Base-by-base conservation (phyloP, 2,888 invertebrate species). In the Tachina lurida region DNA sequence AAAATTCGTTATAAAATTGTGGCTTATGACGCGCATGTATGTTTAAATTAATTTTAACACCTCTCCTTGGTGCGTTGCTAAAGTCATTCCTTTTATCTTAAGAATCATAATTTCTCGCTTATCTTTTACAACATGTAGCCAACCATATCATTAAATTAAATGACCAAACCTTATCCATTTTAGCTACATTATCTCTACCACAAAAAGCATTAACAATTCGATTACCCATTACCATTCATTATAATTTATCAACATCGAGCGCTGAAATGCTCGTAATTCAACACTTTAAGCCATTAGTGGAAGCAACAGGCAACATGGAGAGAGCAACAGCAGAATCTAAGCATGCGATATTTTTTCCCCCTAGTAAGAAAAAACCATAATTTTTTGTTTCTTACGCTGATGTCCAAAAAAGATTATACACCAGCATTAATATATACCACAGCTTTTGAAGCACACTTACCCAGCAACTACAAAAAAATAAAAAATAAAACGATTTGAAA, bases 201-300 rank as follows among this genome's bases (percentile, higher is more conserved):
- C 56, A 60, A 84, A 31, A 74, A 78, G 52, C 83, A 86, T 80
- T 80, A 80, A 68, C 77, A 84, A 82, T 87, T 87, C 85, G 81
- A 87, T 87, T 87, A 73, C 84, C 88, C 85, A 87, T 87, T 87
- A 88, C 85, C 84, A 88, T 87, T 87, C 88, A 88, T 87, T 88
- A 88, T 88, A 87, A 88, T 88, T 88, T 88, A 88, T 88, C 88
- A 88, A 88, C 88, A 88, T 88, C 87, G 88, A 87, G 88, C 88
- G 88, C 84, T 88, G 88, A 89, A 88, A 88, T 88, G 87, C 87
- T 87, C 87, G 89, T 88, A 89, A 89, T 88, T 88, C 88, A 88
- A 88, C 88, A 88, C 88, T 87, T 87, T 79, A 83, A 83, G 52
- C 76, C 79, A 86, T 86, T 83, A 86, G 73, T 83, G 83, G 83